Evolutionary conservation across 2,888 invertebrate genomes (phyloP).

Genomic region (Meghimatium bilineatum): DNA sequence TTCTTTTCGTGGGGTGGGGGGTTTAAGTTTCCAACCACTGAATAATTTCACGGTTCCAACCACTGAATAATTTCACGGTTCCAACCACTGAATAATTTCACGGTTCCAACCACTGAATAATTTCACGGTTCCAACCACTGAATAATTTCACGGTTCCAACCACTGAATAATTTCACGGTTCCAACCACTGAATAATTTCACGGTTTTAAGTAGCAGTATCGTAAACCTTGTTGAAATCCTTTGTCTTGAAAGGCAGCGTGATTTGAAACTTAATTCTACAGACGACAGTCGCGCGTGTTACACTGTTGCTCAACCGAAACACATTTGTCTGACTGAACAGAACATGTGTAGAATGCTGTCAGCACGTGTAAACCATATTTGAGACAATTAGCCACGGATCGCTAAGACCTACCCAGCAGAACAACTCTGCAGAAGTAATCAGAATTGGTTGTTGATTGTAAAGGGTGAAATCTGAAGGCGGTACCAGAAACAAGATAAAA

Average conservation of each 20-base stretch:
- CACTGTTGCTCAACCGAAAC: background rate
- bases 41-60: no score
- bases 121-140: no score
- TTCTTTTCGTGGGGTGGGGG: no score
- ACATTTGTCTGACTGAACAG: no score
- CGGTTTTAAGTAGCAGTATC: background rate
- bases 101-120: no score
- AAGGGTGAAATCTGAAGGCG: background rate
- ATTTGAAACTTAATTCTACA: background rate
- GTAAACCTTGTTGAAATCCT: background rate
- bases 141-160: no score
- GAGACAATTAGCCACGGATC: slow-evolving; percentile 10
- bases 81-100: no score
- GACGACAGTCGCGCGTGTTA: background rate
- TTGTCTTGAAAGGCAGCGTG: background rate
- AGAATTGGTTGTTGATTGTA: no score
- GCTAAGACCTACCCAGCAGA: background rate
- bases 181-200: background rate
- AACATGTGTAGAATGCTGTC: no score
- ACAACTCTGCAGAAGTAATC: background rate
- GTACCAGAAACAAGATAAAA: background rate
- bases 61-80: no score
- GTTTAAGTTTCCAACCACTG: no score
- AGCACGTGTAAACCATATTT: background rate
- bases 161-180: no score